phyloP scores from a whole-genome alignment of 1,140 invertebrate genomes.

The Ostrea denselamellosa region DNA sequence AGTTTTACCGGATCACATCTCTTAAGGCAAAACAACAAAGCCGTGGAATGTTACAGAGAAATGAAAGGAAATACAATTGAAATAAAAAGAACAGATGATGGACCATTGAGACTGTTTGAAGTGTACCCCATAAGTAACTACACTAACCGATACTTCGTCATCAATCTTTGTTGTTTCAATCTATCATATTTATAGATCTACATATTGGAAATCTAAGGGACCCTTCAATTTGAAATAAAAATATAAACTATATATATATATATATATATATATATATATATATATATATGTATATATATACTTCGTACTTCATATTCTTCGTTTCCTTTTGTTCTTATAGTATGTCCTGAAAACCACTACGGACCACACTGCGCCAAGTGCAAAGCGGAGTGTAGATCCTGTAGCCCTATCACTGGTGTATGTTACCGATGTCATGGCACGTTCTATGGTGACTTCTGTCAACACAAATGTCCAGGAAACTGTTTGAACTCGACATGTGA shows the following conservation, averaged over 20 bases:
- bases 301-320: too few species aligned
- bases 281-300: too few species aligned
- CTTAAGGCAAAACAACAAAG: not conserved
- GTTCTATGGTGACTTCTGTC: not conserved
- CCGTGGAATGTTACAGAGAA: not conserved
- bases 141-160: too few species aligned
- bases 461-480: not conserved
- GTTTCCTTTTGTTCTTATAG: not conserved
- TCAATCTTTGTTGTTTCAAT: too few species aligned
- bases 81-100: not conserved
- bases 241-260: too few species aligned
- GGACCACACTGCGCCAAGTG: not conserved
- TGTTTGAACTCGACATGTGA: not conserved
- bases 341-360: not conserved
- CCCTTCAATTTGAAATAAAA: too few species aligned
- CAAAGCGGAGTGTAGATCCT: not conserved
- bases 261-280: too few species aligned
- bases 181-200: too few species aligned
- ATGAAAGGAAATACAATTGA: not conserved
- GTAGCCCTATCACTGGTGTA: not conserved
- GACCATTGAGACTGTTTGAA: not conserved
- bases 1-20: not conserved
- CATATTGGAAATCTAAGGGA: too few species aligned
- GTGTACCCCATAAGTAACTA: not conserved
- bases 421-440: not conserved